Evolutionary conservation across 2,888 invertebrate genomes (phyloP).

Genomic region (Trachelus tabidus): DNA sequence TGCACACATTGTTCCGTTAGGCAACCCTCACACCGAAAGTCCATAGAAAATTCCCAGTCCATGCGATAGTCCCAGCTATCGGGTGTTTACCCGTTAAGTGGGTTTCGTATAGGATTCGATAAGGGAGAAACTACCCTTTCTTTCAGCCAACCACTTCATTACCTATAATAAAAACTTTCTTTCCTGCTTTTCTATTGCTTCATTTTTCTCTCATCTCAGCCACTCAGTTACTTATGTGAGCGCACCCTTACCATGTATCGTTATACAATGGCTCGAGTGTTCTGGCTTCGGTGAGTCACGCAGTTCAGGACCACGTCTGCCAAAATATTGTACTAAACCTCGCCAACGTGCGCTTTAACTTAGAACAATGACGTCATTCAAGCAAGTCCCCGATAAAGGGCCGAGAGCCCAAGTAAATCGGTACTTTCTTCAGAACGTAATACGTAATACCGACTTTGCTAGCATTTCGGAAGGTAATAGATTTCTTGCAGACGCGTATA

Average conservation of each 20-base stretch:
- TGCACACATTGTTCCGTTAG: conserved; percentile 18
- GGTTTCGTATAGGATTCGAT: neutral
- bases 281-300: conserved; percentile 37
- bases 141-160: neutral
- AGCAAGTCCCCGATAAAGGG: conserved; percentile 21
- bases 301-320: conserved; percentile 30
- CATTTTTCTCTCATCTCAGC: neutral
- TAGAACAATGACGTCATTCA: conserved; percentile 42
- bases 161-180: neutral
- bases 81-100: neutral
- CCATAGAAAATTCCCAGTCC: neutral
- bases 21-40: conserved; percentile 13
- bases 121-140: neutral
- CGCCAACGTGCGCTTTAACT: conserved; percentile 14
- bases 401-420: neutral
- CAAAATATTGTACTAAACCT: conserved; percentile 43
- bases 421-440: neutral
- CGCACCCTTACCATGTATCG: conserved; percentile 35
- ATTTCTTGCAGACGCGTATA: neutral
- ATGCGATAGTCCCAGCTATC: neutral
- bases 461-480: neutral
- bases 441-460: neutral
- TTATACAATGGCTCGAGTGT: conserved; percentile 40
- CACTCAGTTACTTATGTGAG: conserved; percentile 23
- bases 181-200: neutral